Evolutionary conservation across 2,113 vertebrate genomes (phyloP).

Genomic region (Podiceps cristatus): DNA sequence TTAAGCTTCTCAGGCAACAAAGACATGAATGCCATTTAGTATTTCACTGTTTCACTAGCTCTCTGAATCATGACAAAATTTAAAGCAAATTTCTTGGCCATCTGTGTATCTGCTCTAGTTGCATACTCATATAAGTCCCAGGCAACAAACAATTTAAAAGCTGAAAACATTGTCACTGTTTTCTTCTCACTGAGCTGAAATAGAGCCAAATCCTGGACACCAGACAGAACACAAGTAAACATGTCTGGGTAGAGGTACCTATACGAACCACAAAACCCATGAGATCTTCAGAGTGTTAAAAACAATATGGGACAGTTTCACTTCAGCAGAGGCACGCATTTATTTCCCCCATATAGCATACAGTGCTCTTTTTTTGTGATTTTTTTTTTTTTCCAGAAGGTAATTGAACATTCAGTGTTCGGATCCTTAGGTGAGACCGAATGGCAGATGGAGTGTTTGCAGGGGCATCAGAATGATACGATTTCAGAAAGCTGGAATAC

Average conservation of each 20-base stretch:
- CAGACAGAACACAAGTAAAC: conserved; percentile 30
- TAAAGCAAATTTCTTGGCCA: neutral
- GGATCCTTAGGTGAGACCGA: neutral
- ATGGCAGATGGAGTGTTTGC: neutral
- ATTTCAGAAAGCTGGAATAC: neutral
- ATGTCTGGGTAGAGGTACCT: neutral
- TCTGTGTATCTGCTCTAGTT: neutral
- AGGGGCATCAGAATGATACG: neutral
- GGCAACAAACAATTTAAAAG: neutral
- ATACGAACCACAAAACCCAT: neutral
- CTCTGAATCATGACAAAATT: neutral
- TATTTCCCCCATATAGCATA: neutral
- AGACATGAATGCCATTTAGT: neutral
- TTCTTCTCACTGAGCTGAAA: neutral
- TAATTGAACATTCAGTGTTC: neutral
- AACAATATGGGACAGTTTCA: neutral
- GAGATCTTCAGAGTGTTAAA: conserved; percentile 12
- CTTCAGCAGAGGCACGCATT: neutral
- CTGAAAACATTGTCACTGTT: neutral
- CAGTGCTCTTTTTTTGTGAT: no score
- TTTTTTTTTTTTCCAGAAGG: neutral
- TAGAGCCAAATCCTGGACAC: neutral
- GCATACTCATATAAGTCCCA: neutral
- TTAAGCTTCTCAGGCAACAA: neutral
- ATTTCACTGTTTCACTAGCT: neutral